Evolutionary conservation across 2,797 vertebrate species (phyloP).

Genomic region (Myioborus melanocephalus): DNA sequence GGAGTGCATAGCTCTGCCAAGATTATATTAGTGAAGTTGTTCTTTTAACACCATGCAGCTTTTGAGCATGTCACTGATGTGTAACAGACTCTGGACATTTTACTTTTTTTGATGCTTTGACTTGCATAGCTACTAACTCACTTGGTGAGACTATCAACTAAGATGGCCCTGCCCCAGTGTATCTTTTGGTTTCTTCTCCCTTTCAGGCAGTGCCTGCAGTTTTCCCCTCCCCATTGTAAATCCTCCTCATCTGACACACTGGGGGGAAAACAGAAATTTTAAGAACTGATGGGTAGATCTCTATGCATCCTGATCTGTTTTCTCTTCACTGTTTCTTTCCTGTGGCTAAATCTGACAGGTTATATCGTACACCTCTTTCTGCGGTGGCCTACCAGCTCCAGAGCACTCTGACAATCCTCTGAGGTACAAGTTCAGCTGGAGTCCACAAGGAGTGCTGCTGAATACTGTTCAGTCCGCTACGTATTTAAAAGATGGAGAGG

Average conservation of each 20-base stretch:
- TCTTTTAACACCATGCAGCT: background rate
- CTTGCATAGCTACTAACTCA: background rate
- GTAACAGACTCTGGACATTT: background rate
- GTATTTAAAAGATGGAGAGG: constrained; percentile 87
- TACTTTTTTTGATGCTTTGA: background rate
- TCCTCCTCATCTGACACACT: background rate
- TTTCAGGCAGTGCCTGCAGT: background rate
- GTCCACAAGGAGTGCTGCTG: constrained; percentile 88
- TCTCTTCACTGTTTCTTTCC: background rate
- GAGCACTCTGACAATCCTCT: constrained; percentile 94
- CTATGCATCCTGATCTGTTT: background rate
- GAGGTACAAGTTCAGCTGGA: constrained; percentile 99
- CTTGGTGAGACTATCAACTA: background rate
- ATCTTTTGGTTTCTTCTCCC: background rate
- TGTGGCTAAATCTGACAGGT: constrained; percentile 75
- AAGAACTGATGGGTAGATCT: background rate
- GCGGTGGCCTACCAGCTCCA: constrained; percentile 91
- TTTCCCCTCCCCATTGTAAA: background rate
- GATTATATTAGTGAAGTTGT: background rate
- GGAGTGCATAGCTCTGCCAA: background rate
- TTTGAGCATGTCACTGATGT: background rate
- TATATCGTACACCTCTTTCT: constrained; percentile 91
- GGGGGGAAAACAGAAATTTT: background rate
- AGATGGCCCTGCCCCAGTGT: background rate
- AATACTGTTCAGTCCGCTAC: constrained; percentile 87